Evolutionary conservation across 2,888 invertebrate species (phyloP).

Genomic region (Diloba caeruleocephala): DNA sequence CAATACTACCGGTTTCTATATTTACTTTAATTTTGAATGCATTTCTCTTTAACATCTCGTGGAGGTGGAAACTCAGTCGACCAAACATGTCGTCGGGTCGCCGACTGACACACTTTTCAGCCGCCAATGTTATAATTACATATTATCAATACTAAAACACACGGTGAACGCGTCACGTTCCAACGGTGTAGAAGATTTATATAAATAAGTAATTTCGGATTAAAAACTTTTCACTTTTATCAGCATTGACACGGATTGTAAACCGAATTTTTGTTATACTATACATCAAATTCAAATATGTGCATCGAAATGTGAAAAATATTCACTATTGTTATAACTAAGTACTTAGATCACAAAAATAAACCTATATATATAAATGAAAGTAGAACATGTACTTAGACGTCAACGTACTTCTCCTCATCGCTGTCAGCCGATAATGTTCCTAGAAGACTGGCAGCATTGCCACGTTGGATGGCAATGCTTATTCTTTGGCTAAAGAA

Average conservation of each 20-base stretch:
- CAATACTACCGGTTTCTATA: constrained; percentile 37
- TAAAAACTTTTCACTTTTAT: constrained; percentile 56
- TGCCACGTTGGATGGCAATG: no score
- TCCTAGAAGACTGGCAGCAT: no score
- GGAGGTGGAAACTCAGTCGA: constrained; percentile 20
- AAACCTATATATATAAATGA: no score
- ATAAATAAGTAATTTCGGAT: constrained; percentile 40
- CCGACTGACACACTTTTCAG: constrained; percentile 81
- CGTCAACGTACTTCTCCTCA: no score
- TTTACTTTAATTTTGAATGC: constrained; percentile 45
- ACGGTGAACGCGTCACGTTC: constrained; percentile 35
- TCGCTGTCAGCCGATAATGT: no score
- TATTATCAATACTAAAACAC: constrained; percentile 59
- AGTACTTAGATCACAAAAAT: no score
- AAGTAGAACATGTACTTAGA: no score
- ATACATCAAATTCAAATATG: constrained; percentile 20
- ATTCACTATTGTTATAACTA: no score
- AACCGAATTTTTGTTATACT: constrained; percentile 35
- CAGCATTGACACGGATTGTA: constrained; percentile 43
- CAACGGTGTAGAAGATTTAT: constrained; percentile 44
- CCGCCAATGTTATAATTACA: constrained; percentile 73
- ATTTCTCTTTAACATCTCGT: constrained; percentile 37
- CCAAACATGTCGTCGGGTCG: constrained; percentile 52
- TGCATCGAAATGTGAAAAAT: neutral
- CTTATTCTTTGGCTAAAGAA: no score